A percentile compares a stretch with the other conserved stretches of the same genome.
Conservation (phyloP, 2,888 invertebrate species). For the Willowsia nigromaculata region DNA sequence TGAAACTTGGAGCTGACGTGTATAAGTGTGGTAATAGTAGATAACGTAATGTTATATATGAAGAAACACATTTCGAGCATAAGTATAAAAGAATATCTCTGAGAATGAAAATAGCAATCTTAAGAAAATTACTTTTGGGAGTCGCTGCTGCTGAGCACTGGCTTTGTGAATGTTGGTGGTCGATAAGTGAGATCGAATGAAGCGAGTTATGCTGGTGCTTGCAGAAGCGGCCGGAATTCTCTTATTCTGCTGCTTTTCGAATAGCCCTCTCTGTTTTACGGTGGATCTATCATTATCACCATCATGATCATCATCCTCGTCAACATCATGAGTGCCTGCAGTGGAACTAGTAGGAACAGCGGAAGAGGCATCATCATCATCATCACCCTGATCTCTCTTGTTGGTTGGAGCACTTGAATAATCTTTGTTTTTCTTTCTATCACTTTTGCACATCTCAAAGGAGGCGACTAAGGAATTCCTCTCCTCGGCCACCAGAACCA, state of each 20-base stretch:
- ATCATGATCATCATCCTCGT: constrained; percentile 16
- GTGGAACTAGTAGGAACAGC: not conserved
- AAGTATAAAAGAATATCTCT: constrained; percentile 44
- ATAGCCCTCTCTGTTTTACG: constrained; percentile 25
- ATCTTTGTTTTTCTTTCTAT: constrained; percentile 15
- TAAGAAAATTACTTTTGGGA: constrained; percentile 71
- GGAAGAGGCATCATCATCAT: not conserved
- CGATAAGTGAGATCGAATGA: constrained; percentile 66
- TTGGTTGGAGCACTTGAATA: not conserved
- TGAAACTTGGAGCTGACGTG: constrained; percentile 32
- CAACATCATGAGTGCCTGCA: not conserved
- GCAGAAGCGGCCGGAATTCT: not conserved
- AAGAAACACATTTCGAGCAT: not conserved
- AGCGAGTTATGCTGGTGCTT: constrained; percentile 8
- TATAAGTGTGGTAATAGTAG: not conserved
- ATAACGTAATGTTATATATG: not conserved
- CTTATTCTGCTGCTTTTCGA: constrained; percentile 42
- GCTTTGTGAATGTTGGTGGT: constrained; percentile 54
- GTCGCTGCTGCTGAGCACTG: constrained; percentile 43
- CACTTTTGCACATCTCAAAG: constrained; percentile 20
- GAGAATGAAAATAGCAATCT: constrained; percentile 66
- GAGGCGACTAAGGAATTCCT: not conserved
- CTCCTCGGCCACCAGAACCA: not conserved
- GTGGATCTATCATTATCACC: constrained; percentile 56
- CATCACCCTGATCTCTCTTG: not conserved